Base-by-base conservation (phyloP, 2,797 vertebrate genomes). In the Hydrocynus forskahlii region DNA sequence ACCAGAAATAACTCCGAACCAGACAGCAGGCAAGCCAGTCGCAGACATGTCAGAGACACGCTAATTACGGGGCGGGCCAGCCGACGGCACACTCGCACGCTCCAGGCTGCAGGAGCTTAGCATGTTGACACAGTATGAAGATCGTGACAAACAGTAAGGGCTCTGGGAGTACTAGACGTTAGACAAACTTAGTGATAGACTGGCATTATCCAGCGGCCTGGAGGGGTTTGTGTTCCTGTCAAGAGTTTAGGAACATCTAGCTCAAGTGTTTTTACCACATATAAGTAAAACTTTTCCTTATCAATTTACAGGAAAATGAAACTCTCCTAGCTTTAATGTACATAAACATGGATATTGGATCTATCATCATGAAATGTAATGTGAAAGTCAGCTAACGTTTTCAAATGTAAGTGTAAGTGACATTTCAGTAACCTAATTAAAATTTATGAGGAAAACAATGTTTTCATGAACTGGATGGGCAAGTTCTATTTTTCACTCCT, bases 1-100 rank as follows among this genome's bases (percentile, higher is more conserved):
- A 19, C 83, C 83, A 81, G 60, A 73, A 87, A 85, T 82, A 85
- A 60, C 66, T 6, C 25, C 2, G 19, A 52, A 76, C 57, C 79
- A 87, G 86, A 85, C 82, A 86, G 71, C 75, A 80, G 64, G 76
- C 19, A 73, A 80, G 68, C 76, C 43, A 75, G 73, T 71, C 40
- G 29, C 48, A 76, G 79, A 79, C 77, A 86, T 50, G 78, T 77
- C 70, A 76, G 78, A 83, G 80, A 68, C 52, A 45, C 13, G 23
- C 38, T 75, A 80, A 79, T 84, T 81, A 83, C 16, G 23, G 73
- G 62, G 38, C 16, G 21, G 9, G 64, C 29, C 63, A 82, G 82
- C 76, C 76, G 48, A 29, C 59, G 68, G 59, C 78, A 79, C 66
- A 45, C 73, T 62, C 67, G 45, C 81, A 76, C 66, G 54, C 69